Conservation (phyloP, 53 echinoderm and acorn worm species). For the Holothuria leucospilota region DNA sequence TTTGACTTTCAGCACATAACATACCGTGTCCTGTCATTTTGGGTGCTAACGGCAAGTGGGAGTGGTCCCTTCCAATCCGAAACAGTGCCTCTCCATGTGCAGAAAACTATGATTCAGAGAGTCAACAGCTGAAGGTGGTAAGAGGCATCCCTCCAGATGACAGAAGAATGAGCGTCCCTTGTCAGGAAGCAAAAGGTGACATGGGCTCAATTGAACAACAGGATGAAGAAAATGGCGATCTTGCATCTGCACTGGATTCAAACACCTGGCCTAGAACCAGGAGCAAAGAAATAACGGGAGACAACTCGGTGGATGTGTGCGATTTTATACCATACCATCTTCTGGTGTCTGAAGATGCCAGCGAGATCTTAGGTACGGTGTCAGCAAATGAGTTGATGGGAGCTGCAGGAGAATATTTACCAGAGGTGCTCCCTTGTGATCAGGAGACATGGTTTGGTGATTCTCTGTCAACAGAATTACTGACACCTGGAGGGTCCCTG, state of each 20-base stretch:
- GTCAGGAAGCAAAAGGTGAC: slow-evolving; percentile 22
- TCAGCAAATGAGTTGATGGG: slow-evolving; percentile 31
- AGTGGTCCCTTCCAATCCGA: slow-evolving; percentile 46
- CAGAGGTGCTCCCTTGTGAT: slow-evolving; percentile 38
- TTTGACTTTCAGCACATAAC: slow-evolving; percentile 38
- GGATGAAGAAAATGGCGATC: not conserved
- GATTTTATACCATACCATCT: slow-evolving; percentile 48
- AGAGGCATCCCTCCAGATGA: slow-evolving; percentile 15
- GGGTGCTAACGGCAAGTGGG: slow-evolving; percentile 28
- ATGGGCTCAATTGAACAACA: not conserved
- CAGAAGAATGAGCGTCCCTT: slow-evolving; percentile 25
- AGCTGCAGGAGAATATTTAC: slow-evolving; percentile 19
- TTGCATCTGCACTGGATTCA: not conserved
- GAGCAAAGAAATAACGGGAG: slow-evolving; percentile 7
- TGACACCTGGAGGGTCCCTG: slow-evolving; percentile 43
- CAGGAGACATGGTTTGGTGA: slow-evolving; percentile 44
- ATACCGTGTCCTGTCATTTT: slow-evolving; percentile 43
- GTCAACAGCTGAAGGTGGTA: not conserved
- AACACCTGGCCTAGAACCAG: slow-evolving; percentile 40
- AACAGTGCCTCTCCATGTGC: not conserved
- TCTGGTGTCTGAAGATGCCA: slow-evolving; percentile 24
- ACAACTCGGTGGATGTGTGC: slow-evolving; percentile 20
- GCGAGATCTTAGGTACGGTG: not conserved
- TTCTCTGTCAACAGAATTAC: slow-evolving; percentile 39
- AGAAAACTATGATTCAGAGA: not conserved